Evolutionary conservation across 2,888 invertebrate genomes (phyloP).

Genomic region (Synergus itoensis): DNA sequence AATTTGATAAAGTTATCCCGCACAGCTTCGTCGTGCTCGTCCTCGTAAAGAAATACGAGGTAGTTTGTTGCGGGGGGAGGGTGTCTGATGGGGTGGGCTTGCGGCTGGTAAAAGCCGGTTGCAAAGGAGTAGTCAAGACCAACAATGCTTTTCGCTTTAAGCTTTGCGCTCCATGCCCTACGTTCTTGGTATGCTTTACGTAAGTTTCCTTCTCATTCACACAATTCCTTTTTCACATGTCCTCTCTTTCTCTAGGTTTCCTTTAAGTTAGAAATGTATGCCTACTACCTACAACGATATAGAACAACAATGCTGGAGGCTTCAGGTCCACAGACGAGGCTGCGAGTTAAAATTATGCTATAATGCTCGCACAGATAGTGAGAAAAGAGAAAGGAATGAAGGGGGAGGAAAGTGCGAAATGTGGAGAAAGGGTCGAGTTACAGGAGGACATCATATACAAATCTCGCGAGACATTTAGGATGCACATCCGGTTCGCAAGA

Average conservation of each 20-base stretch:
- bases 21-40: constrained; percentile 56
- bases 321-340: background rate
- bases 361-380: constrained; percentile 43
- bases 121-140: constrained; percentile 25
- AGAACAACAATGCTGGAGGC: background rate
- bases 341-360: constrained; percentile 20
- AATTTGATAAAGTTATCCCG: constrained; percentile 71
- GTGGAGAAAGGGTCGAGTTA: constrained; percentile 37
- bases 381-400: constrained; percentile 37
- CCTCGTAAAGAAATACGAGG: constrained; percentile 59
- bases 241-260: constrained; percentile 46
- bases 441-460: constrained; percentile 63
- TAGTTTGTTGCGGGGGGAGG: constrained; percentile 50
- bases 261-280: constrained; percentile 16
- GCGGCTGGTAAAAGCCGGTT: constrained; percentile 38
- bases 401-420: background rate
- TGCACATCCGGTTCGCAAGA: constrained; percentile 73
- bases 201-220: constrained; percentile 48
- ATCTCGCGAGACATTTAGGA: constrained; percentile 73
- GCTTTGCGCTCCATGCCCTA: constrained; percentile 53
- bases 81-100: constrained; percentile 53
- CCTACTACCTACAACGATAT: constrained; percentile 20
- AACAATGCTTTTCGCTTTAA: constrained; percentile 62
- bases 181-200: constrained; percentile 50
- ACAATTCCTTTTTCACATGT: constrained; percentile 11